Evolutionary conservation across 2,888 invertebrate genomes (phyloP).

Genomic region (Lepidonotus clava): DNA sequence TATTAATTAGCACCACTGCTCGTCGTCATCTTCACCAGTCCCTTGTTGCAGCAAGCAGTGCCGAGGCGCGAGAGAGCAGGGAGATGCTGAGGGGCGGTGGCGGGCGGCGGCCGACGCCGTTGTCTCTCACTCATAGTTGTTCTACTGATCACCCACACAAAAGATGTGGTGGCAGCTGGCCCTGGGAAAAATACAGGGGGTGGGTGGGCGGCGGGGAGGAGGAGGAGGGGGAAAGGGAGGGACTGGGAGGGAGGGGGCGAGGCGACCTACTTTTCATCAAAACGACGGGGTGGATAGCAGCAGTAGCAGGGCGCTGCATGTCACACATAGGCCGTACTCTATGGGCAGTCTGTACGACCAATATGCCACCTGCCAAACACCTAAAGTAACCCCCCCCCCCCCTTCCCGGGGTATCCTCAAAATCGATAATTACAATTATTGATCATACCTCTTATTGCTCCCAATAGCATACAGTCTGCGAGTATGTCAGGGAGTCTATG

Average conservation of each 20-base stretch:
- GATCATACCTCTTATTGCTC: background rate
- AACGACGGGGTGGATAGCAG: conserved; percentile 24
- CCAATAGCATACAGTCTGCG: conserved; percentile 2
- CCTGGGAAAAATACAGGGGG: conserved; percentile 22
- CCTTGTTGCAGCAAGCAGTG: background rate
- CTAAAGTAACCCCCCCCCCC: background rate
- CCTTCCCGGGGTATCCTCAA: background rate
- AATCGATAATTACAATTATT: conserved; percentile 10
- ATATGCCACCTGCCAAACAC: background rate
- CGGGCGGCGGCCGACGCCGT: background rate
- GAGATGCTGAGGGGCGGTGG: background rate
- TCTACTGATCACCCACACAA: conserved; percentile 48
- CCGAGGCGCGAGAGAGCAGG: background rate
- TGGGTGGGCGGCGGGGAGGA: background rate
- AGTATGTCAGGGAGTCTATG: conserved; percentile 19
- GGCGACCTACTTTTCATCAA: background rate
- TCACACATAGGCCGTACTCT: background rate
- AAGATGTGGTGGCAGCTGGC: conserved; percentile 51
- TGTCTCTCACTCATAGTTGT: conserved; percentile 40
- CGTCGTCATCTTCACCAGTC: background rate
- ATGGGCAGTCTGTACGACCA: background rate
- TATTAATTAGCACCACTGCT: conserved; percentile 22
- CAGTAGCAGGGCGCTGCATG: background rate
- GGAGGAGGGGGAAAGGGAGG: background rate
- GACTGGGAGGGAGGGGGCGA: background rate